Evolutionary conservation across 1,140 invertebrate species (phyloP), one percentile per base, ranked within the genome.

Genomic region (Dreissena polymorpha): DNA sequence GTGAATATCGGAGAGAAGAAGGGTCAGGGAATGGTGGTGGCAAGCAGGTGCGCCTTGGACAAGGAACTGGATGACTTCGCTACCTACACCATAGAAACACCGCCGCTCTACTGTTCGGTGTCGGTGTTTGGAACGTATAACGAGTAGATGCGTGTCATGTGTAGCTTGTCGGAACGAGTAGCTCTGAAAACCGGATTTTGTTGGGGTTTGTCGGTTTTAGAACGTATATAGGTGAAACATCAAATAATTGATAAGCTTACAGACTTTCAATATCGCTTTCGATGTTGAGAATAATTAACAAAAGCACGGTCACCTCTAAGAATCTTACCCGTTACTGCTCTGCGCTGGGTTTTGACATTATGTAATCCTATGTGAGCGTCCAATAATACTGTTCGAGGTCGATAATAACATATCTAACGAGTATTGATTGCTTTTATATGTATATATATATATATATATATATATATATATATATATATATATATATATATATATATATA

Each of bases 21-120:
- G 51, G 86, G 86, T 21, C 90, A 91, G 68, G 85, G 88, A 18
- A 80, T 90, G 27, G 53, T 85, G 25, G 75, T 87, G 12, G 78
- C 84, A 0, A 92, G 91, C 77, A 81, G 91, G 39, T 90, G 90
- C 68, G 80, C 89, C 0, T 92, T 91, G 91, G 89, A 92, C 75
- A 85, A 86, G 12, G 87, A 87, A 14, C 49, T 89, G n/a, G 91
- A 92, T 83, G n/a, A n/a, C 53, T 91, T 76, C 67, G 88, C 91
- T 27, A 86, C 85, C 27, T 91, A 88, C 70, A 87, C 82, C 8
- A 89, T 87, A 57, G 69, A 90, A 81, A 91, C 88, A 49, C 67
- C 74, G 7, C 75, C 72, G 57, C 80, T 91, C 25, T 91, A 88
- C 86, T 91, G 89, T 67, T 88, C 90, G 12, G 91, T 88, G 13